Conservation (phyloP, 1,140 invertebrate species). For the Calycopis cecrops region DNA sequence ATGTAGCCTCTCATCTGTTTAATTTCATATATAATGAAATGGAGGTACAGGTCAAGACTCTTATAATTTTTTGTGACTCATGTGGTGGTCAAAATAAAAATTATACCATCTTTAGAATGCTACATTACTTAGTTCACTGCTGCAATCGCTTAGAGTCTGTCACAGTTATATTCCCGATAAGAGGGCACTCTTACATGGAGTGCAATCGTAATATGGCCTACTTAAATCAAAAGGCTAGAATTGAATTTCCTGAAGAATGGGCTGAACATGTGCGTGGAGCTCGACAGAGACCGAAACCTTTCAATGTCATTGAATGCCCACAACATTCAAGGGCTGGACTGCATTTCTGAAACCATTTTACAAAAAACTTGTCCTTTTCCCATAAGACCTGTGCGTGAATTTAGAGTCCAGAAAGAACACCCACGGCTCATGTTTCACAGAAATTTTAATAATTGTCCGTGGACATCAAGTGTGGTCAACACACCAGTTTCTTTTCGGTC, state of each 20-base stretch:
- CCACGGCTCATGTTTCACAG: conserved; percentile 23
- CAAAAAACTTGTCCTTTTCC: no score
- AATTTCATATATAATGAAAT: conserved; percentile 20
- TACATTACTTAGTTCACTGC: conserved; percentile 20
- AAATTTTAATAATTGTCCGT: conserved; percentile 24
- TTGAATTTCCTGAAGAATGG: conserved; percentile 25
- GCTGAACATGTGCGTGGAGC: conserved; percentile 22
- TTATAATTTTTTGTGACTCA: conserved; percentile 37
- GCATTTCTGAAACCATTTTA: conserved; percentile 24
- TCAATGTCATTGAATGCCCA: conserved; percentile 21
- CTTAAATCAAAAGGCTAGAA: conserved; percentile 22
- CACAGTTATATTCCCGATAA: conserved; percentile 31
- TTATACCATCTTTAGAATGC: conserved; percentile 31
- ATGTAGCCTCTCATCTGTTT: neutral
- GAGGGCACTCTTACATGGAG: conserved; percentile 28
- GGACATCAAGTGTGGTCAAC: conserved; percentile 28
- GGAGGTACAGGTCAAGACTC: conserved; percentile 19
- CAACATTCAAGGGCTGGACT: conserved; percentile 25
- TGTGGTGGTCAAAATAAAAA: conserved; percentile 41
- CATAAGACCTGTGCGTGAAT: no score
- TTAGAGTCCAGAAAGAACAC: no score
- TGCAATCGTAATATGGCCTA: neutral
- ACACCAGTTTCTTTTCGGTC: conserved; percentile 27
- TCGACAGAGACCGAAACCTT: conserved; percentile 24
- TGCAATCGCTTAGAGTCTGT: conserved; percentile 22